Percentiles rank a stretch among this genome's conserved stretches.
These are phyloP conservation scores for Brevimyrus niger DNA, from an alignment of 2,113 vertebrate genomes.

Conservation along the genomic window DNA sequence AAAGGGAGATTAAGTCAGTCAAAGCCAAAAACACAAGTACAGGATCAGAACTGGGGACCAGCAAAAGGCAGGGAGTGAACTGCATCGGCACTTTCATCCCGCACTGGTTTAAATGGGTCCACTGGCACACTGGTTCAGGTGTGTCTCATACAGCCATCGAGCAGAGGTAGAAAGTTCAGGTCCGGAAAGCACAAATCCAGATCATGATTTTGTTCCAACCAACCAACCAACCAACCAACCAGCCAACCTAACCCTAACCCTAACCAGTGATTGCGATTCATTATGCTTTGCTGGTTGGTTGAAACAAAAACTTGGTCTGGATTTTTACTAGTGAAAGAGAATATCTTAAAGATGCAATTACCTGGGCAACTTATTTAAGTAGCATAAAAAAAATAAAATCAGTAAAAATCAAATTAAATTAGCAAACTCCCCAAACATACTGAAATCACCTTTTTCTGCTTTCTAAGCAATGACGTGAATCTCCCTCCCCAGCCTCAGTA, in stretches of 20 bases:
- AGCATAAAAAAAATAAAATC: neutral
- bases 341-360: neutral
- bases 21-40: neutral
- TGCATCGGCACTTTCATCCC: neutral
- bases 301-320: neutral
- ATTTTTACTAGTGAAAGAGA: neutral
- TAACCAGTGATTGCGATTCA: too few relatives aligned
- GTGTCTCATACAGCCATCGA: neutral
- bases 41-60: neutral
- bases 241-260: neutral
- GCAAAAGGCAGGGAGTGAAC: neutral
- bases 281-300: neutral
- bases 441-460: neutral
- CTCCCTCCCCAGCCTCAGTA: neutral
- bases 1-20: neutral
- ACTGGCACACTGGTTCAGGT: neutral
- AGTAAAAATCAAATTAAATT: neutral
- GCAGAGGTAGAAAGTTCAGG: neutral
- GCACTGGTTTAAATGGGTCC: neutral
- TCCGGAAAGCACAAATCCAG: neutral
- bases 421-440: neutral
- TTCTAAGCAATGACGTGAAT: neutral
- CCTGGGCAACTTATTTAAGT: neutral
- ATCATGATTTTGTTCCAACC: neutral
- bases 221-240: neutral